phyloP scores from a whole-genome alignment of 2,113 vertebrate species.

The Boleophthalmus pectinirostris region DNA sequence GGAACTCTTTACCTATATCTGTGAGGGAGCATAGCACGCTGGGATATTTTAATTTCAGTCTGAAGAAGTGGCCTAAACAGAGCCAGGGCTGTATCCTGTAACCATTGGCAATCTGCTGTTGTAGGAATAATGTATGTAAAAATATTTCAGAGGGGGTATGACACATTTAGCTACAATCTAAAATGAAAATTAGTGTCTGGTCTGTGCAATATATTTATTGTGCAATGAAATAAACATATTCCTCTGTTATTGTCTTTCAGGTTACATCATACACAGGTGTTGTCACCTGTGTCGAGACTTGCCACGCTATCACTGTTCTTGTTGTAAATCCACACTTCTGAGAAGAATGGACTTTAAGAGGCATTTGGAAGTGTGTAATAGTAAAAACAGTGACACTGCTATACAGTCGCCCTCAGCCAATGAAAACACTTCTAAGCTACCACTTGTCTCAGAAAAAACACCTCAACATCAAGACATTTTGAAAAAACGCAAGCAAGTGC shows the following conservation, averaged over 20 bases:
- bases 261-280: slow-evolving; percentile 1
- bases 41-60: too few relatives aligned
- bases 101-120: too few relatives aligned
- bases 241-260: neutral
- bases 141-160: too few relatives aligned
- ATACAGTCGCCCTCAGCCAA: neutral
- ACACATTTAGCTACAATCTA: too few relatives aligned
- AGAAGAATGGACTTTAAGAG: neutral
- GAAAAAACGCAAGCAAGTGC: neutral
- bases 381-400: neutral
- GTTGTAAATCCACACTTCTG: neutral
- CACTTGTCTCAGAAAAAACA: neutral
- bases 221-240: neutral
- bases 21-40: too few relatives aligned
- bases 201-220: too few relatives aligned
- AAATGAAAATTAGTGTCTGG: too few relatives aligned
- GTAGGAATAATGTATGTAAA: too few relatives aligned
- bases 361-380: neutral
- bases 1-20: too few relatives aligned
- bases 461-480: neutral
- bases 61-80: too few relatives aligned
- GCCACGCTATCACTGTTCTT: neutral
- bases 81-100: too few relatives aligned
- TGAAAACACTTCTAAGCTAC: neutral
- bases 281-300: neutral